phyloP scores from a whole-genome alignment of 35 echinoderm and acorn worm genomes.

The Diadema setosum region DNA sequence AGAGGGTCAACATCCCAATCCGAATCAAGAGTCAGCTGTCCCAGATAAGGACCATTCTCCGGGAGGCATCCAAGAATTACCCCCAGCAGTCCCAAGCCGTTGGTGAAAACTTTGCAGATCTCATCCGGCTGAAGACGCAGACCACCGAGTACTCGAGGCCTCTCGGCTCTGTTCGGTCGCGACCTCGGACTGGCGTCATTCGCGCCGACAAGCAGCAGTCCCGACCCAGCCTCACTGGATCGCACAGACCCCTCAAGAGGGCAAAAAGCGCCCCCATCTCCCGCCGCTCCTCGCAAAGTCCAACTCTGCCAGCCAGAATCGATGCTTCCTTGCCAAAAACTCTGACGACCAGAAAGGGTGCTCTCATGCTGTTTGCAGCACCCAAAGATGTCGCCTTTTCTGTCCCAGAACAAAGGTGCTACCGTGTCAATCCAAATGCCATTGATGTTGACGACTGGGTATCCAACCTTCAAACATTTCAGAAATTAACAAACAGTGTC shows the following conservation, averaged over 20 bases:
- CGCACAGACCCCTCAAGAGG: not conserved
- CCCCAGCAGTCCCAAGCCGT: not conserved
- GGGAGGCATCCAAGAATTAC: constrained; percentile 16
- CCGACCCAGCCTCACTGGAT: not conserved
- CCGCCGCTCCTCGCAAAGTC: not conserved
- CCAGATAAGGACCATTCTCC: constrained; percentile 28
- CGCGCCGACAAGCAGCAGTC: not conserved
- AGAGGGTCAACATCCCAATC: constrained; percentile 57
- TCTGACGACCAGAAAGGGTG: constrained; percentile 71
- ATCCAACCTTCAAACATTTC: constrained; percentile 30
- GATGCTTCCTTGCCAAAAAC: constrained; percentile 75
- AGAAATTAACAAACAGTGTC: constrained; percentile 63
- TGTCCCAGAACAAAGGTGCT: constrained; percentile 49
- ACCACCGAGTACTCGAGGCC: constrained; percentile 27
- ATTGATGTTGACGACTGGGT: constrained; percentile 35
- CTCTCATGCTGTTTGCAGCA: constrained; percentile 84
- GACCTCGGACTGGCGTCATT: not conserved
- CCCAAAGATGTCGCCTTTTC: constrained; percentile 70
- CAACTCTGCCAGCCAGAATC: not conserved
- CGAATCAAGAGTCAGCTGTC: constrained; percentile 44
- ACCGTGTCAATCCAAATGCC: constrained; percentile 8
- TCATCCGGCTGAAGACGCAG: constrained; percentile 16
- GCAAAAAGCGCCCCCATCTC: constrained; percentile 43
- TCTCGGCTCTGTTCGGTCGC: not conserved
- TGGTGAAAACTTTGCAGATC: not conserved